Percentiles rank a stretch among this genome's conserved stretches.
Conservation (phyloP, 2,113 vertebrate genomes). For the Menura novaehollandiae region DNA sequence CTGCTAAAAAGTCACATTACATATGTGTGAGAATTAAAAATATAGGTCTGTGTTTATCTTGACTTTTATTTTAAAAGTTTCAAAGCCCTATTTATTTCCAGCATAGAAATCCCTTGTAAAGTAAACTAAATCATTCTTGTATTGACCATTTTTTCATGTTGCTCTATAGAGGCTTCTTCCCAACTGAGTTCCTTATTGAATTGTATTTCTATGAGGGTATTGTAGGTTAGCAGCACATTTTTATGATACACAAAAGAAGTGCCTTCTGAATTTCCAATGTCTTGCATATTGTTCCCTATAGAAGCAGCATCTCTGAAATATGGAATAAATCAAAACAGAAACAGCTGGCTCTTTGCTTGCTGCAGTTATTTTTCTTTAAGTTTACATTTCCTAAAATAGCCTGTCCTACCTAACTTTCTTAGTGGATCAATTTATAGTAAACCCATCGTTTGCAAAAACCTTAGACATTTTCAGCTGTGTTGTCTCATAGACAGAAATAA, state of each 20-base stretch:
- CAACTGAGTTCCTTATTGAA: slow-evolving; percentile 86
- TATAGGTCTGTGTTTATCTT: slow-evolving; percentile 73
- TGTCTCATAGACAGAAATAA: slow-evolving; percentile 57
- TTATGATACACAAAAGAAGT: slow-evolving; percentile 83
- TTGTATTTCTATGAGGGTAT: slow-evolving; percentile 86
- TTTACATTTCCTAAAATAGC: slow-evolving; percentile 64
- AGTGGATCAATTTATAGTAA: slow-evolving; percentile 69
- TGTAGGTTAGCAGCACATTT: slow-evolving; percentile 85
- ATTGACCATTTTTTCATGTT: slow-evolving; percentile 80
- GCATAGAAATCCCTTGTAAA: slow-evolving; percentile 77
- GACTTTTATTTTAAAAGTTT: slow-evolving; percentile 74
- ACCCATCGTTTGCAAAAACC: slow-evolving; percentile 38
- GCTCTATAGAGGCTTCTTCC: slow-evolving; percentile 80
- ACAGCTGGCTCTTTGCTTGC: slow-evolving; percentile 71
- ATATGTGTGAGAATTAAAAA: slow-evolving; percentile 82
- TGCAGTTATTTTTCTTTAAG: slow-evolving; percentile 56
- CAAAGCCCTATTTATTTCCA: slow-evolving; percentile 79
- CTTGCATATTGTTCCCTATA: slow-evolving; percentile 81
- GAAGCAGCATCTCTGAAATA: slow-evolving; percentile 77
- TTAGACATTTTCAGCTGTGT: slow-evolving; percentile 35
- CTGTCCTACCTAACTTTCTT: slow-evolving; percentile 62
- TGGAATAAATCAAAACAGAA: slow-evolving; percentile 86
- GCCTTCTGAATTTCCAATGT: slow-evolving; percentile 82
- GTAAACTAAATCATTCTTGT: slow-evolving; percentile 80
- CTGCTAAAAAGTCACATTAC: slow-evolving; percentile 72